phyloP scores from a whole-genome alignment of 1,140 invertebrate species.

The Drosophila serrata region DNA sequence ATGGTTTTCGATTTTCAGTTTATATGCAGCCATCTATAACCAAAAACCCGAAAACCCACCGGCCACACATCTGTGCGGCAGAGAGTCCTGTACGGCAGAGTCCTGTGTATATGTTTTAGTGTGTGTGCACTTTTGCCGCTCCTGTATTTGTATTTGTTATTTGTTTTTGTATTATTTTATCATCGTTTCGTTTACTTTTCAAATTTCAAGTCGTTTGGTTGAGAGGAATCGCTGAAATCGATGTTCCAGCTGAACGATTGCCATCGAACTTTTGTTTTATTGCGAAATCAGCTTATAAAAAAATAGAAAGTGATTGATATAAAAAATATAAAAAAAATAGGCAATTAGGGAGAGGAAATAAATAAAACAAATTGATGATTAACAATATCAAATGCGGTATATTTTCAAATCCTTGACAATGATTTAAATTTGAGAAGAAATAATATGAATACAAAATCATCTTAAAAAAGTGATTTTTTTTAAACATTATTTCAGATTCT shows the following conservation, averaged over 20 bases:
- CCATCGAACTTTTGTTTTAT: slow-evolving; percentile 31
- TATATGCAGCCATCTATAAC: slow-evolving; percentile 83
- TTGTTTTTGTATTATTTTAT: slow-evolving; percentile 70
- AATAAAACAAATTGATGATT: not conserved
- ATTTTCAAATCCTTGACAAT: not conserved
- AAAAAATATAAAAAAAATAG: not conserved
- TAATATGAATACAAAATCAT: too few relatives aligned
- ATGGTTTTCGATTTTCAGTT: slow-evolving; percentile 83
- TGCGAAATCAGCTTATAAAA: slow-evolving; percentile 21
- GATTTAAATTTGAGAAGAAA: too few relatives aligned
- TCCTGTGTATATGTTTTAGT: not conserved
- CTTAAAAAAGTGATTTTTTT: not conserved
- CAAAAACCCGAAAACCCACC: slow-evolving; percentile 52
- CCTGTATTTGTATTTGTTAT: slow-evolving; percentile 19
- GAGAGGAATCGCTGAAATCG: slow-evolving; percentile 34
- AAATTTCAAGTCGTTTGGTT: slow-evolving; percentile 74
- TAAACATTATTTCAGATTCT: too few relatives aligned
- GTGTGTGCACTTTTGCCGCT: slow-evolving; percentile 10
- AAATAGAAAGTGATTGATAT: not conserved
- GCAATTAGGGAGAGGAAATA: not conserved
- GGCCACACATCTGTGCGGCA: slow-evolving; percentile 17
- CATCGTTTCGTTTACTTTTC: slow-evolving; percentile 80
- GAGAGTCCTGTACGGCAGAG: not conserved
- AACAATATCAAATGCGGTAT: not conserved
- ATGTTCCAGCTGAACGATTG: slow-evolving; percentile 49